phyloP scores from a whole-genome alignment of 2,797 vertebrate species.

The Agapornis canus region DNA sequence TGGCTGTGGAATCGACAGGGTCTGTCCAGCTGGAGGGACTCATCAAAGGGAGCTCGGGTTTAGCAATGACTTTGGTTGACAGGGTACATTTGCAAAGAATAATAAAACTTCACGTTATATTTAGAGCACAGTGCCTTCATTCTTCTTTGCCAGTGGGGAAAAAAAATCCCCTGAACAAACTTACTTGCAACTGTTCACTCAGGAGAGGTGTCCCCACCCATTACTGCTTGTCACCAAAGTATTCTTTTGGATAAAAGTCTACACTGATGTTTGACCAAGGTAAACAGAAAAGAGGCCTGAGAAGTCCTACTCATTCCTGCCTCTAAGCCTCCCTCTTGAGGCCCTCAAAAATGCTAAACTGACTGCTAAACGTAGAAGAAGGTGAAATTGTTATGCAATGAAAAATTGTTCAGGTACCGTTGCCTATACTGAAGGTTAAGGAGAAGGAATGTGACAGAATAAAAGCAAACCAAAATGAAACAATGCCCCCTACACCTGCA shows the following conservation, averaged over 20 bases:
- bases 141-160: background rate
- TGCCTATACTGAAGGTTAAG: background rate
- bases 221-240: background rate
- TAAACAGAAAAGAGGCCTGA: background rate
- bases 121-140: background rate
- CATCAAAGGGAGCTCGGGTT: background rate
- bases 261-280: background rate
- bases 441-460: background rate
- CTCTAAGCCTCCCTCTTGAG: background rate
- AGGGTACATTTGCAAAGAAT: background rate
- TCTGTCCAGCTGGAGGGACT: background rate
- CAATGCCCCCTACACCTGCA: fast-evolving
- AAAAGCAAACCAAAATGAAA: background rate
- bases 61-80: background rate
- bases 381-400: background rate
- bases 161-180: background rate
- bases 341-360: background rate
- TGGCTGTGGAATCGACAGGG: background rate
- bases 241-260: background rate
- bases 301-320: background rate
- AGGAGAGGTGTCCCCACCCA: background rate
- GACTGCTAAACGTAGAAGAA: background rate
- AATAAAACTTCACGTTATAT: background rate
- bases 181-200: background rate
- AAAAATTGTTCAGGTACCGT: background rate